These are phyloP conservation scores for Macrostomum lignano DNA, from an alignment of 1,140 invertebrate species.

Conservation along the genomic window DNA sequence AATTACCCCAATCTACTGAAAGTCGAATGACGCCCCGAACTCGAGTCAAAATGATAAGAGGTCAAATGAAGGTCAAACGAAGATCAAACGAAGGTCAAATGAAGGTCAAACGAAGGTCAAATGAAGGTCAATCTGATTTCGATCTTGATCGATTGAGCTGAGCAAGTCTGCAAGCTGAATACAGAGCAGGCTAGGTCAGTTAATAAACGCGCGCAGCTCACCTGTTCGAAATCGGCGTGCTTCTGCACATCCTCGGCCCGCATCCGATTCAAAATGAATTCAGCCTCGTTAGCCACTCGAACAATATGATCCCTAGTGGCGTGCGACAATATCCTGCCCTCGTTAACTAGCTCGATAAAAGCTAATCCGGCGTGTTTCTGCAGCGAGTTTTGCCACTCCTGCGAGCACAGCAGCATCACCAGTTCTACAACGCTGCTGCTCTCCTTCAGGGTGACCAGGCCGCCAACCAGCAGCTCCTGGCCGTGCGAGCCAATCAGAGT, in stretches of 20 bases:
- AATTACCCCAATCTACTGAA: no score
- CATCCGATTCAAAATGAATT: slow-evolving; percentile 93
- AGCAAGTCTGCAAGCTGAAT: no score
- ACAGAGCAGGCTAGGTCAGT: no score
- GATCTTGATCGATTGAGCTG: no score
- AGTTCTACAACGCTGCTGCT: slow-evolving; percentile 83
- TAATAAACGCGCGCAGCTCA: no score
- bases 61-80: no score
- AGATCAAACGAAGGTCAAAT: no score
- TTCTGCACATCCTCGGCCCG: slow-evolving; percentile 90
- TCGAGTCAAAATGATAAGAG: no score
- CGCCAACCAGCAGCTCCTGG: slow-evolving; percentile 87
- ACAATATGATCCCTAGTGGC: slow-evolving; percentile 98
- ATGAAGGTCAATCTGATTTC: no score
- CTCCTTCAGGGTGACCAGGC: slow-evolving; percentile 75
- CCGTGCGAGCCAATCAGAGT: slow-evolving; percentile 90
- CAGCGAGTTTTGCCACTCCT: slow-evolving; percentile 97
- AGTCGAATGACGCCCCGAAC: no score
- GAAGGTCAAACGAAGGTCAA: no score
- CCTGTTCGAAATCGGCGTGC: slow-evolving; percentile 81
- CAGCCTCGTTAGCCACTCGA: slow-evolving; percentile 92
- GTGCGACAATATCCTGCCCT: slow-evolving; percentile 78
- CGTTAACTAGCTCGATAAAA: slow-evolving; percentile 96
- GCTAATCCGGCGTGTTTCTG: slow-evolving; percentile 95
- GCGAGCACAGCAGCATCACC: slow-evolving; percentile 90